Base-by-base conservation (phyloP, 2,888 invertebrate genomes). In the Urechis unicinctus region DNA sequence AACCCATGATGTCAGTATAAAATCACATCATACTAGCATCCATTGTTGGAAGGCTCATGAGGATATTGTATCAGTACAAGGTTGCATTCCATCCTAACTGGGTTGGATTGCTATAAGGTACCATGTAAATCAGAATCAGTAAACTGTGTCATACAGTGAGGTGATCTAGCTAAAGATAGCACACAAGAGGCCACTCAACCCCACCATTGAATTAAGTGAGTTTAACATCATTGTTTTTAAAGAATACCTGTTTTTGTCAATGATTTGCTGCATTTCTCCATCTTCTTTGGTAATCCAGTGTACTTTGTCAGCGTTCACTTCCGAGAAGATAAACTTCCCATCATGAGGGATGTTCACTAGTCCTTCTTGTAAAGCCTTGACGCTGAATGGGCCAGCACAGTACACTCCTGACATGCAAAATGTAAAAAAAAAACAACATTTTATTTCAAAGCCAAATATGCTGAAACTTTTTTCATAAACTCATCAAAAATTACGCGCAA, bases 271-370 rank as follows among this genome's bases (percentile, higher is more conserved):
- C 55, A 53, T 58, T n/a, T 54, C 41, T 47, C 67, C 69, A 51
- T 68, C 62, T 2, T 52, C 41, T 25, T 55, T 24, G 42, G 62
- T 25, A 9, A 63, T 24, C 93, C 94, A 95, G 69, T 86, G 86
- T 5, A 93, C 84, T 79, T 89, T 89, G 74, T 95, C 94, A 9
- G 94, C 94, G 73, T 95, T 95, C 1, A 95, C 93, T 81, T 94
- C 93, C 1, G 94, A 88, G 72, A 87, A 94, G 1, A 94, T 83
- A 71, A 94, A 94, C 22, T 84, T 84, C 53, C 85, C 85, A 73
- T 95, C 95, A 71, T 89, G 92, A 0, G 89, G 88, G 50, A 86
- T 82, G 53, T 86, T 82, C 3, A 94, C 84, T 30, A 57, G 53
- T 0, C 91, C 95, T 26, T 85, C 83, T 61, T 89, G 88, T 0